These are phyloP conservation scores for Gobio occitaniae DNA, from an alignment of 2,797 vertebrate genomes.

Conservation along the genomic window DNA sequence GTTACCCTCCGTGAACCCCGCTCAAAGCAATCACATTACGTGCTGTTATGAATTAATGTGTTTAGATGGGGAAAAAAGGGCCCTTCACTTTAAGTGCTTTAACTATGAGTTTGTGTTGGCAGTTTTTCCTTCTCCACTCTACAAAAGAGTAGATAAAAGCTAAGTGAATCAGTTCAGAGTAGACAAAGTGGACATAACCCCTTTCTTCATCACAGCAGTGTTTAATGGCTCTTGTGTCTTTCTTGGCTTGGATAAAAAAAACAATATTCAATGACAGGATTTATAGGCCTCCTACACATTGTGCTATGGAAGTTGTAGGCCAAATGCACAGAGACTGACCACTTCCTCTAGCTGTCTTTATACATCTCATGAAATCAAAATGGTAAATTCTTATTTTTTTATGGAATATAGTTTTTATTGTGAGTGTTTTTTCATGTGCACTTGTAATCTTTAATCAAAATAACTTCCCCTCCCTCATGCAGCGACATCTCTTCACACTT, in stretches of 20 bases:
- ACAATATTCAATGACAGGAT: neutral
- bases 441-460: neutral
- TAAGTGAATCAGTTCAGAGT: neutral
- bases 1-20: slow-evolving; percentile 3
- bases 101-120: slow-evolving; percentile 3
- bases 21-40: slow-evolving; percentile 21
- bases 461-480: neutral
- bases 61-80: slow-evolving; percentile 17
- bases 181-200: neutral
- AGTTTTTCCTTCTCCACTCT: slow-evolving; percentile 14
- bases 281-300: neutral
- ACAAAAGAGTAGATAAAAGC: slow-evolving; percentile 24
- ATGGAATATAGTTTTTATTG: neutral
- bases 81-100: slow-evolving; percentile 5
- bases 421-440: neutral
- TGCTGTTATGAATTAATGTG: slow-evolving; percentile 30
- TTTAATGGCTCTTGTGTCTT: neutral
- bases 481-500: neutral
- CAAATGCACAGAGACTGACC: neutral
- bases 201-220: neutral
- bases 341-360: neutral
- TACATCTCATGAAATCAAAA: neutral
- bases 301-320: neutral
- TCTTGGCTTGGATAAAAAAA: neutral
- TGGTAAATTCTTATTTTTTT: too few relatives aligned